Evolutionary conservation across 2,797 vertebrate genomes (phyloP), one percentile per base, ranked within the genome.

Genomic region (Fratercula arctica): DNA sequence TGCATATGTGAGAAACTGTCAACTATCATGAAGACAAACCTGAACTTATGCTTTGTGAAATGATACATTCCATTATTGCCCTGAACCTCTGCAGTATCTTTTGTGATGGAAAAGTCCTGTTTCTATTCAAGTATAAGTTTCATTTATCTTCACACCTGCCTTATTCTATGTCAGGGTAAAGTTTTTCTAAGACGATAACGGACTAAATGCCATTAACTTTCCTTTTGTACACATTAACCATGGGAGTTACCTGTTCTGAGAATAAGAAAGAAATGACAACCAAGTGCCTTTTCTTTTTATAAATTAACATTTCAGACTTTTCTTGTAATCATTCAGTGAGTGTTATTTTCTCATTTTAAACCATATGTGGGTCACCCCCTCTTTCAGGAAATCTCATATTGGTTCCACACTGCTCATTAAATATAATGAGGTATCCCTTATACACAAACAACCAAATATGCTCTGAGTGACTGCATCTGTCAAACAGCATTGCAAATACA

Each of bases 391-490:
- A 53, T 35, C 41, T 94, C 23, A 1, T 51, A 85, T 54, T 56
- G 51, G 79, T 87, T 83, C 77, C 80, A 70, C 74, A 41, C 41
- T 82, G 82, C 83, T 97, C 97, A 82, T 96, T 95, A 96, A 95
- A 95, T 89, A 95, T 95, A 97, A 96, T 77, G 96, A 97, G 93
- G 69, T 91, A 41, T 64, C 56, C 77, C 82, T 74, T 46, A 78
- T 11, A 87, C 83, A 91, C 72, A 90, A 93, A 60, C 92, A 93
- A 72, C 56, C 39, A 69, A 83, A 86, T 43, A 56, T 3, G 16
- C 77, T 78, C 76, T 76, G 77, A 63, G 76, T 77, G 81, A 81
- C 80, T 83, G 70, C 87, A 94, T 85, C 93, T 94, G 83, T 88
- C 95, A 95, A 29, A 70, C n/a, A 77, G 26, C 54, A 25, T 31